Conservation (phyloP, 2,888 invertebrate genomes). For the Lithophane semibrunnea region DNA sequence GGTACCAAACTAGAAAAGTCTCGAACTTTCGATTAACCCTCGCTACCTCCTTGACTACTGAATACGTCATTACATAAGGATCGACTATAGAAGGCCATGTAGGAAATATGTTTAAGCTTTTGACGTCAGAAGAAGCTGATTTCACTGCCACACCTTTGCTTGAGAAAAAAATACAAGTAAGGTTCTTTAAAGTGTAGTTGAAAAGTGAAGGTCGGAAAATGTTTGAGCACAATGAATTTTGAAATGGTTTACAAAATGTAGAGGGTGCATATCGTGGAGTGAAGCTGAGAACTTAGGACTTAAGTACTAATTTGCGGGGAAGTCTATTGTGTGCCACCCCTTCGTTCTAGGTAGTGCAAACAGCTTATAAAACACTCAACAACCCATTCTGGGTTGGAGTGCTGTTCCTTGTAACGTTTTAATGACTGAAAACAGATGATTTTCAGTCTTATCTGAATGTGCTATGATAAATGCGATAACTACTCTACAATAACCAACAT, state of each 20-base stretch:
- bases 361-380: neutral
- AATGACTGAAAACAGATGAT: neutral
- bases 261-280: neutral
- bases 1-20: neutral
- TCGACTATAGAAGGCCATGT: constrained; percentile 7
- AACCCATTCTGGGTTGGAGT: neutral
- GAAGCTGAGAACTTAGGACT: neutral
- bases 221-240: neutral
- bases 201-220: neutral
- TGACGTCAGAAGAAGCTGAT: constrained; percentile 38
- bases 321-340: neutral
- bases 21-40: constrained; percentile 9
- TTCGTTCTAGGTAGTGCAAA: neutral
- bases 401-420: neutral
- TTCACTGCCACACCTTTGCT: constrained; percentile 4
- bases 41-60: neutral
- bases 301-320: too few relatives aligned
- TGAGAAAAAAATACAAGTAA: neutral
- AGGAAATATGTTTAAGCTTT: constrained; percentile 8
- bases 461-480: neutral
- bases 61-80: constrained; percentile 25
- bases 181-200: neutral
- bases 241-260: neutral
- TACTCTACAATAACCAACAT: neutral
- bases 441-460: neutral